Percentiles rank a stretch among this genome's conserved stretches.
Evolutionary conservation across 2,113 vertebrate genomes (phyloP).

Genomic region (Callipepla squamata): DNA sequence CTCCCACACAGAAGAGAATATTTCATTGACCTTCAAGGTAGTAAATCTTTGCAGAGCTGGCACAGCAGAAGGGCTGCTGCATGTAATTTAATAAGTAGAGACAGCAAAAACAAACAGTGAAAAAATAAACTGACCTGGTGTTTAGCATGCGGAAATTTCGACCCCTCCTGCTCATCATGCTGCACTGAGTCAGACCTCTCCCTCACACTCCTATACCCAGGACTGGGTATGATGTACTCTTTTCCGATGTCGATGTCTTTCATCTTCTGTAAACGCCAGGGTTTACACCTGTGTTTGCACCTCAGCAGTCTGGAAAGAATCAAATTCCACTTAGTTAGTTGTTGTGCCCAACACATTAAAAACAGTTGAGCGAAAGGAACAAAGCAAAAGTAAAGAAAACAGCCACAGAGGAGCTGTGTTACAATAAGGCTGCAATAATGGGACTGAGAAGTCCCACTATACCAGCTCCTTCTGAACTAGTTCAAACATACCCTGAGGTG

Average conservation of each 20-base stretch:
- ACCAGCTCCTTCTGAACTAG: constrained; percentile 20
- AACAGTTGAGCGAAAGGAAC: not conserved
- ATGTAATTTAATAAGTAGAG: not conserved
- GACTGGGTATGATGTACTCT: constrained; percentile 85
- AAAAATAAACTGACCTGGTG: constrained; percentile 75
- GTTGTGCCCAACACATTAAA: fast-evolving
- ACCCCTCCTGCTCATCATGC: constrained; percentile 73
- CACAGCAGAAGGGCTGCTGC: not conserved
- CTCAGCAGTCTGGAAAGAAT: constrained; percentile 18
- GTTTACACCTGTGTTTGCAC: constrained; percentile 45
- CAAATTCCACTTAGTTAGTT: not conserved
- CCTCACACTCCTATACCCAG: constrained; percentile 82
- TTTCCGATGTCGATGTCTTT: constrained; percentile 91
- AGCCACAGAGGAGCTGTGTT: not conserved
- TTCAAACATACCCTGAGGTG: constrained; percentile 41
- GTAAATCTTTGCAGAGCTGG: not conserved
- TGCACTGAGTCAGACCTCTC: constrained; percentile 72
- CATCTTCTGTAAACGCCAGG: constrained; percentile 84
- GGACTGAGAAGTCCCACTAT: not conserved
- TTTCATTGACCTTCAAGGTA: constrained; percentile 51
- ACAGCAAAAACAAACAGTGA: not conserved
- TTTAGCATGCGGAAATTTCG: constrained; percentile 74
- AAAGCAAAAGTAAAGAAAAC: not conserved
- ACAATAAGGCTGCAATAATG: not conserved
- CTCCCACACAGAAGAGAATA: not conserved